Percentiles rank a stretch among this genome's conserved stretches.
Evolutionary conservation across 1,140 invertebrate species (phyloP).

Genomic region (Zelostemma sp.): DNA sequence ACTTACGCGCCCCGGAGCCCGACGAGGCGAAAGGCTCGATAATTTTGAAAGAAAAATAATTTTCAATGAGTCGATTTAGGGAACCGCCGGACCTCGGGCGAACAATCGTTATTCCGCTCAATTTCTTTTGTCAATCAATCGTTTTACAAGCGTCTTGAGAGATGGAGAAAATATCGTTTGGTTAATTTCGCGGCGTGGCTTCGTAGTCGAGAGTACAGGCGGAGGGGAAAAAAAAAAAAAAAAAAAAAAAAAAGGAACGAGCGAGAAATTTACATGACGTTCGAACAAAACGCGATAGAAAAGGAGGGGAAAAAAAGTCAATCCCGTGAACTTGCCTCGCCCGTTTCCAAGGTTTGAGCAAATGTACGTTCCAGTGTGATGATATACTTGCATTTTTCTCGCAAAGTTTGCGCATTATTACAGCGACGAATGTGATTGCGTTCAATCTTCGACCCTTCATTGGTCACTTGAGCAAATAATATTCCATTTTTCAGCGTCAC

Average conservation of each 20-base stretch:
- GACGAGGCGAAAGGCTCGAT: slow-evolving; percentile 55
- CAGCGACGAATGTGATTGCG: slow-evolving; percentile 18
- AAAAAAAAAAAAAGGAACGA: no score
- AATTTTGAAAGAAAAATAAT: slow-evolving; percentile 68
- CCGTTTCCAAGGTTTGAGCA: slow-evolving; percentile 31
- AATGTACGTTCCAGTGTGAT: slow-evolving; percentile 26
- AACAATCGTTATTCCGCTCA: slow-evolving; percentile 21
- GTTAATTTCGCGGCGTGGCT: slow-evolving; percentile 13
- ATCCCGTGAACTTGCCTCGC: neutral
- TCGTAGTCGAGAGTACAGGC: no score
- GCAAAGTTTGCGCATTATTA: slow-evolving; percentile 15
- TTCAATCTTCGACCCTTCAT: slow-evolving; percentile 23
- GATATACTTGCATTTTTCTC: slow-evolving; percentile 6
- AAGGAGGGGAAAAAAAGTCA: no score
- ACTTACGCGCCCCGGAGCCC: slow-evolving; percentile 56
- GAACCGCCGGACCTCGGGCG: slow-evolving; percentile 25
- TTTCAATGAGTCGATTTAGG: slow-evolving; percentile 60
- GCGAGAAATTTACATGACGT: no score
- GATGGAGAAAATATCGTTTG: slow-evolving; percentile 19
- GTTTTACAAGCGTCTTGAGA: slow-evolving; percentile 8
- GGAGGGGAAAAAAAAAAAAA: no score
- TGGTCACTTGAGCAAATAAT: slow-evolving; percentile 19
- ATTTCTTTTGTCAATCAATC: slow-evolving; percentile 19
- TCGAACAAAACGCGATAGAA: no score
- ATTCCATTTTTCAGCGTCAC: slow-evolving; percentile 8